Percentiles rank a stretch among this genome's conserved stretches.
Conservation (phyloP, 2,888 invertebrate genomes). For the Acronicta alni region DNA sequence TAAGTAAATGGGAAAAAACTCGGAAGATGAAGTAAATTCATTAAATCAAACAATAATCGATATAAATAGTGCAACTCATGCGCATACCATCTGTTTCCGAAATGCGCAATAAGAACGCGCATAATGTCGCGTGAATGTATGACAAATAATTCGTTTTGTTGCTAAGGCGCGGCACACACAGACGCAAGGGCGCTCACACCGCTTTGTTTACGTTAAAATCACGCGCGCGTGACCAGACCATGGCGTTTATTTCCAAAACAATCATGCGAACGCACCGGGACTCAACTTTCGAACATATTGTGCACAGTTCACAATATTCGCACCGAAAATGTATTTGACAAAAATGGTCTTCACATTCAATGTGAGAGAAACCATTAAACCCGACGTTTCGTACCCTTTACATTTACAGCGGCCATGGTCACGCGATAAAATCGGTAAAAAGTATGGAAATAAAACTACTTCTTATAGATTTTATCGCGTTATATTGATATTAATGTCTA, state of each 20-base stretch:
- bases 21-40: too few species aligned
- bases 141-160: conserved; percentile 73
- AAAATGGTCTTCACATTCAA: conserved; percentile 43
- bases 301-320: conserved; percentile 50
- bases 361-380: conserved; percentile 1
- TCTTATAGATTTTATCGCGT: too few species aligned
- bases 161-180: conserved; percentile 65
- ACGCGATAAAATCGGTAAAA: too few species aligned
- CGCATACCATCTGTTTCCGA: conserved; percentile 32
- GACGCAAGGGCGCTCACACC: conserved; percentile 50
- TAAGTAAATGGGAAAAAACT: too few species aligned
- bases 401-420: too few species aligned
- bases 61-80: conserved; percentile 21
- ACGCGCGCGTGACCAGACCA: conserved; percentile 82
- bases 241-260: conserved; percentile 79
- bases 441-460: too few species aligned
- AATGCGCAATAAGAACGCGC: conserved; percentile 26
- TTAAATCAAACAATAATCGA: conserved; percentile 6
- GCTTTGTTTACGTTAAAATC: conserved; percentile 81
- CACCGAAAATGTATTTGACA: conserved; percentile 41
- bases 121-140: conserved; percentile 50
- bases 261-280: conserved; percentile 60
- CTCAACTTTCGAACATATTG: conserved; percentile 57
- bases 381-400: too few species aligned
- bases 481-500: too few species aligned